Evolutionary conservation across 2,797 vertebrate species (phyloP).

Genomic region (Pterois miles): DNA sequence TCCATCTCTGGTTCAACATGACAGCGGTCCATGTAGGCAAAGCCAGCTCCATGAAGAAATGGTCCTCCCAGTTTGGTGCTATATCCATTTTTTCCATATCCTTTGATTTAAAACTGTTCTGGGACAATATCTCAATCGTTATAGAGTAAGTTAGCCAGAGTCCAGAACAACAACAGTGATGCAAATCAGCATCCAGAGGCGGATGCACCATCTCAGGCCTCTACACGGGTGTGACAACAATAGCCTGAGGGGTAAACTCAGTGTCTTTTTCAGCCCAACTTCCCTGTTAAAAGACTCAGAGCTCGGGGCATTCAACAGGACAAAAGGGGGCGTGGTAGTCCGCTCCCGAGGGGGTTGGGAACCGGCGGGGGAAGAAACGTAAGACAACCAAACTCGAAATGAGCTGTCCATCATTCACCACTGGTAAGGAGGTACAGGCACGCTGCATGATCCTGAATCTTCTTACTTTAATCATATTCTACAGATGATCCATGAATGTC

Average conservation of each 20-base stretch:
- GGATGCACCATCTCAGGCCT: neutral
- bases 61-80: neutral
- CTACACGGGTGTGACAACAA: constrained; percentile 26
- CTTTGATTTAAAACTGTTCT: neutral
- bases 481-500: neutral
- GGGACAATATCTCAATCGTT: neutral
- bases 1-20: no score
- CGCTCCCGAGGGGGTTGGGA: constrained; percentile 21
- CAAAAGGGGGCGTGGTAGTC: constrained; percentile 48
- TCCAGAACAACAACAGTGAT: neutral
- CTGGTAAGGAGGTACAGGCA: rapidly evolving
- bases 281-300: constrained; percentile 22
- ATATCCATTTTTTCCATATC: no score
- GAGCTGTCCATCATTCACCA: neutral
- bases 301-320: constrained; percentile 45
- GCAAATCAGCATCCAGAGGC: constrained; percentile 26
- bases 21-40: no score
- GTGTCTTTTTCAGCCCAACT: constrained; percentile 44
- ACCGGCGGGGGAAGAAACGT: neutral
- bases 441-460: neutral
- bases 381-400: neutral
- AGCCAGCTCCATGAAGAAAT: neutral
- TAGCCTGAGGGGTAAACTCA: neutral
- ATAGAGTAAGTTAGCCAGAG: neutral
- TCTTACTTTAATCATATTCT: neutral